Conservation (phyloP, 2,113 vertebrate genomes). For the Syngnathus typhle region DNA sequence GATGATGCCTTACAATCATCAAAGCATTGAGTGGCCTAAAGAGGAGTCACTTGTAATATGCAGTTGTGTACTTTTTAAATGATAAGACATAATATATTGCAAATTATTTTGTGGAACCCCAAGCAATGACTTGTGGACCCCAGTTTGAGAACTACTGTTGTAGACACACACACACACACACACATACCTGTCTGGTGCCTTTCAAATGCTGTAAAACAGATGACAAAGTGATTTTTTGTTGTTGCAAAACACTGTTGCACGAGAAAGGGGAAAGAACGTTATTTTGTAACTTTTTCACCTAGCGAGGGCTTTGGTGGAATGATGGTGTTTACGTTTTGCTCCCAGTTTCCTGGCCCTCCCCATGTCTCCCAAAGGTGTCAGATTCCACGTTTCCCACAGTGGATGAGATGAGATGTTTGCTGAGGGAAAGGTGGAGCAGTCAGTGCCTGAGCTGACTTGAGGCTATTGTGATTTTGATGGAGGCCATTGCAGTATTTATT, state of each 20-base stretch:
- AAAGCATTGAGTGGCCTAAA: background rate
- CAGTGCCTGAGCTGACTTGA: slow-evolving; percentile 12
- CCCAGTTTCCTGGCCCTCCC: slow-evolving; percentile 31
- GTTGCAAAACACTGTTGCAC: slow-evolving; percentile 42
- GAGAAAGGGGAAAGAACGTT: slow-evolving; percentile 18
- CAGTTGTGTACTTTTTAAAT: background rate
- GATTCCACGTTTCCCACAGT: slow-evolving; percentile 31
- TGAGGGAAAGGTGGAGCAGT: slow-evolving; percentile 17
- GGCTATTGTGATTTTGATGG: slow-evolving; percentile 24
- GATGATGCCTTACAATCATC: background rate
- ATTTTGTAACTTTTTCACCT: slow-evolving; percentile 32
- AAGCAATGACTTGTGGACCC: background rate
- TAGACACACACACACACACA: background rate
- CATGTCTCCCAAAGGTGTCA: slow-evolving; percentile 45
- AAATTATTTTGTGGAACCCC: background rate
- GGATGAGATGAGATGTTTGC: slow-evolving; percentile 10
- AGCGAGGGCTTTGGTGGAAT: slow-evolving; percentile 43
- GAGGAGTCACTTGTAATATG: background rate
- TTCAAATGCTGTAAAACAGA: slow-evolving; percentile 37
- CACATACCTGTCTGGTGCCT: background rate
- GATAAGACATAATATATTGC: background rate
- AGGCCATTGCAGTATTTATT: slow-evolving; percentile 56
- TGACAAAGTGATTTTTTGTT: slow-evolving; percentile 24
- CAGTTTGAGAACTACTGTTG: slow-evolving; percentile 2
- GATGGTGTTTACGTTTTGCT: slow-evolving; percentile 61